Conservation (phyloP, 2,888 invertebrate genomes). For the Erebia epiphron region DNA sequence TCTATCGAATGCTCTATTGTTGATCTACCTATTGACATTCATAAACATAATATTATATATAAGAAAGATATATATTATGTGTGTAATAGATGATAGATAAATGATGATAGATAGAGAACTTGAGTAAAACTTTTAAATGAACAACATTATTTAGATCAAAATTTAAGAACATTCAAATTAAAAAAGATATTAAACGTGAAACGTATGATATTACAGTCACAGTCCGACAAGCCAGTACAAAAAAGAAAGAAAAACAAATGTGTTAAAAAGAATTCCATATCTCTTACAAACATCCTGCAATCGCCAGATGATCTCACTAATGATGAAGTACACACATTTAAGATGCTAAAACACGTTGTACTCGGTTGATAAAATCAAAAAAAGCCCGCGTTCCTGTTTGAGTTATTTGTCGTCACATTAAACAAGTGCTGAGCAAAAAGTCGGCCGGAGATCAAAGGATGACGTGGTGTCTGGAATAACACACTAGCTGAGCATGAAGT, state of each 20-base stretch:
- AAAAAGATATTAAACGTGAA: background rate
- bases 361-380: slow-evolving; percentile 72
- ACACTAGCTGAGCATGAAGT: slow-evolving; percentile 43
- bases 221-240: slow-evolving; percentile 6
- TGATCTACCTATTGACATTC: too few species aligned
- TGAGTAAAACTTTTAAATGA: background rate
- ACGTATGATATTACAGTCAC: background rate
- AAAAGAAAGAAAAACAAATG: slow-evolving; percentile 31
- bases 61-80: too few species aligned
- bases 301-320: slow-evolving; percentile 70
- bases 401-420: slow-evolving; percentile 82
- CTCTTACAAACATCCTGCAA: slow-evolving; percentile 42
- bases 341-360: slow-evolving; percentile 65
- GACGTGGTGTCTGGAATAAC: slow-evolving; percentile 75
- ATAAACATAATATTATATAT: too few species aligned
- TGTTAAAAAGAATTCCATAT: slow-evolving; percentile 37
- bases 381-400: slow-evolving; percentile 68
- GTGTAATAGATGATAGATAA: too few species aligned
- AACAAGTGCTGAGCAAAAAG: slow-evolving; percentile 77
- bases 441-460: slow-evolving; percentile 74
- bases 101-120: too few species aligned
- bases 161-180: background rate
- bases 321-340: slow-evolving; percentile 70
- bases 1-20: too few species aligned
- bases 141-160: background rate